Evolutionary conservation across 2,797 vertebrate genomes (phyloP), one percentile per base, ranked within the genome.

Genomic region (Rhyacichthys aspro): DNA sequence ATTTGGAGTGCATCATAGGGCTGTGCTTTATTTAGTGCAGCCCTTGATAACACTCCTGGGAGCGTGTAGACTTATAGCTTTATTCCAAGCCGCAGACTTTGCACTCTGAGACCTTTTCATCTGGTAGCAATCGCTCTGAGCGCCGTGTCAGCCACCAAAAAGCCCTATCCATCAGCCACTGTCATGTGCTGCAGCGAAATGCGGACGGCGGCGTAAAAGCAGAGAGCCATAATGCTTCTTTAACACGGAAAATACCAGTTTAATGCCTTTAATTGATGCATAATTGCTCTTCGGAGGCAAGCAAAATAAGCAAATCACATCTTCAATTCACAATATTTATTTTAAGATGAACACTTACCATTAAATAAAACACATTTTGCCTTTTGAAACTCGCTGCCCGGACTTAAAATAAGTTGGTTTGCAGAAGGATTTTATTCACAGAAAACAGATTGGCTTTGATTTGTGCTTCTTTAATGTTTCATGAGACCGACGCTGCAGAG

Each of bases 91-190:
- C 65, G 16, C 70, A 69, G 50, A 39, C 72, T 81, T 81, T 86
- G 86, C 86, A 87, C 83, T 86, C 82, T 53, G 61, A 88, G 90
- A 91, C 86, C 86, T 86, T 87, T 86, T 92, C 93, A 93, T 94
- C 89, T 94, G 93, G 91, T 90, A 91, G 81, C 91, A 93, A 92
- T 93, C 90, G 90, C 77, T 59, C 76, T 14, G 34, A 59, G 76
- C 88, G 83, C 82, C 66, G 55, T 82, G 86, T 89, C 80, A 86
- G 85, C 86, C 90, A 91, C 86, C 89, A 83, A 89, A 39, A 89
- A 90, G 79, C 81, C 83, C 78, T 79, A 92, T 93, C 86, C 89
- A 92, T 94, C 91, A 93, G 89, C 82, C 79, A 88, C 89, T 87
- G 89, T 90, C 90, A 90, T 89, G 81, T 67, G 78, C 82, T 8